Evolutionary conservation across 2,888 invertebrate species (phyloP), one percentile per base, ranked within the genome.

Genomic region (Ormia ochracea): DNA sequence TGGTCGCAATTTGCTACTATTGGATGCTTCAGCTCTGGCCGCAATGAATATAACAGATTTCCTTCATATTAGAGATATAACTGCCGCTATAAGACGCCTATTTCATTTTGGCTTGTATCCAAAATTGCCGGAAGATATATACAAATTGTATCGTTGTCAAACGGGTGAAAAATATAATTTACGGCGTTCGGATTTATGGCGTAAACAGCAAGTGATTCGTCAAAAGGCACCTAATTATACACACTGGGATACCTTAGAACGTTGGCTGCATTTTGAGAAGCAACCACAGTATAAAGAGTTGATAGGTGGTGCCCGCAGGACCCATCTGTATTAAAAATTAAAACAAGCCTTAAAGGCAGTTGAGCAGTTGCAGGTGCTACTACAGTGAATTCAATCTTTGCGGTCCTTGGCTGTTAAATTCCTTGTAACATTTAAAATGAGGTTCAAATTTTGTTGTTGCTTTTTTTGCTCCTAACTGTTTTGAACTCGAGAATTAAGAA

Each of bases 121-220:
- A 0, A 84, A 91, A 10, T 88, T 90, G 45, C 91, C 91, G 0
- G 83, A 90, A 2, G 91, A 91, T 0, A 89, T 91, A n/a, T 91
- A 91, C 78, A 91, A 91, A 1, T 88, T 90, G 84, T 91, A 91
- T 84, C 90, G 91, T 12, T 88, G 91, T 0, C 87, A 90, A 41
- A 91, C 91, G 0, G 92, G 92, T 0, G 90, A 90, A 0, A 89
- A 82, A 12, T 91, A 91, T 88, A 91, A 91, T 1, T 83, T 90
- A 63, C 89, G 82, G 76, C 91, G 91, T 68, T 88, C 89, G 0
- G 91, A 92, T 31, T 84, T 93, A 0, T 89, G 91, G 1, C 89
- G 91, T 0, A 91, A 90, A 88, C 91, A 92, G 91, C 90, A 91
- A 68, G 89, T 92, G 0, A 75, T 92, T 4, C 88, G 88, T 74